phyloP scores from a whole-genome alignment of 2,888 invertebrate species.

The Acholoe squamosa region DNA sequence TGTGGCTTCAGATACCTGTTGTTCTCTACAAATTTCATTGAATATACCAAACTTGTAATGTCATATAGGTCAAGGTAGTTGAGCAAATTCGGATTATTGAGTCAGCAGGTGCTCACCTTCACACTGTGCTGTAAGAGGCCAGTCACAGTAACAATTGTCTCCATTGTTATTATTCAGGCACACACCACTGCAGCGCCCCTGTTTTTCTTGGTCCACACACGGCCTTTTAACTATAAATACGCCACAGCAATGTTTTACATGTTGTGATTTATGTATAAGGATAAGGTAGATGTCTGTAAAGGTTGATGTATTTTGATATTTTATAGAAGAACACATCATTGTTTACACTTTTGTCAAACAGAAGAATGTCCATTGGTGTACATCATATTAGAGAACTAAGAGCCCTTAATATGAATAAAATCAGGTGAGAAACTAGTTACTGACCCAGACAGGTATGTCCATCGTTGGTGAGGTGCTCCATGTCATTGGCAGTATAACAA shows the following conservation, averaged over 20 bases:
- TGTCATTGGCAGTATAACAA: constrained; percentile 17
- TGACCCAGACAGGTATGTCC: constrained; percentile 28
- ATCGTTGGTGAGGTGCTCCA: constrained; percentile 32
- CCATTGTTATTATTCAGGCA: neutral
- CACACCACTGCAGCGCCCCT: neutral
- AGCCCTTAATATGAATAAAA: neutral
- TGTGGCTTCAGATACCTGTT: too few relatives aligned
- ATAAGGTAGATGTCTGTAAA: too few relatives aligned
- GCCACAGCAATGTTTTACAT: neutral
- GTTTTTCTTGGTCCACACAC: neutral
- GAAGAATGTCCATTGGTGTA: too few relatives aligned
- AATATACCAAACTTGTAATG: too few relatives aligned
- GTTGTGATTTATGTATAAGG: too few relatives aligned
- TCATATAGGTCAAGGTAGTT: too few relatives aligned
- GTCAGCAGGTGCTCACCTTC: neutral
- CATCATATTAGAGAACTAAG: too few relatives aligned
- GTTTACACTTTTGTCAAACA: too few relatives aligned
- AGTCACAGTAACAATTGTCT: constrained; percentile 25
- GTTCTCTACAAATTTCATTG: too few relatives aligned
- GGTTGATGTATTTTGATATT: too few relatives aligned
- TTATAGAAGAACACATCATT: too few relatives aligned
- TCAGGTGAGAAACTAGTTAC: neutral
- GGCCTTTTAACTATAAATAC: neutral
- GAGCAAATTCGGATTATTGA: too few relatives aligned
- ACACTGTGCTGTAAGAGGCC: constrained; percentile 8